Percentiles rank a stretch among this genome's conserved stretches.
Conservation (phyloP, 2,113 vertebrate species). For the Menura novaehollandiae region DNA sequence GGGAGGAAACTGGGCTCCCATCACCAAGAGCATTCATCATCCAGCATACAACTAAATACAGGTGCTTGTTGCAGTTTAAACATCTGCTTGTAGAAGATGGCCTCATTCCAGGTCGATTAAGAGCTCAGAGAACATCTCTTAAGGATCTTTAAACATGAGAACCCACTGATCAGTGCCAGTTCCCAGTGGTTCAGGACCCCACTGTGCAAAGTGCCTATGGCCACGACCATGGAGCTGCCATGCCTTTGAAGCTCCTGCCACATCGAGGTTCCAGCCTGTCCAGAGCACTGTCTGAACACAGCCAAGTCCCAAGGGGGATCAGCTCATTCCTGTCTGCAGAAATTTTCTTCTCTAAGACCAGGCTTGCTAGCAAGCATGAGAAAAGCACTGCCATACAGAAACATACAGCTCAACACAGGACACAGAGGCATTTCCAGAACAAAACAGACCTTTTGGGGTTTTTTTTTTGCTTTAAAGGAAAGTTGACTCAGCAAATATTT, state of each 20-base stretch:
- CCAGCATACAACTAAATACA: fast-evolving
- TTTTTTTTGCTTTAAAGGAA: not conserved
- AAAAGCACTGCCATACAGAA: not conserved
- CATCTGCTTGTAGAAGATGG: not conserved
- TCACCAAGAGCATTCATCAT: not conserved
- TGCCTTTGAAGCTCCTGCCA: not conserved
- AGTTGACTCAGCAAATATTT: slow-evolving; percentile 59
- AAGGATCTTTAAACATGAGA: not conserved
- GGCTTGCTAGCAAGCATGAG: not conserved
- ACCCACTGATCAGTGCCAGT: not conserved
- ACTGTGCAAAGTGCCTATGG: not conserved
- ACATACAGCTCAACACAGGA: not conserved
- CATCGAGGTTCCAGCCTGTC: not conserved
- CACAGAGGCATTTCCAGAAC: not conserved
- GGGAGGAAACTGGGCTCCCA: fast-evolving
- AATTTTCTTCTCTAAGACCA: not conserved
- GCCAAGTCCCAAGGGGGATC: not conserved
- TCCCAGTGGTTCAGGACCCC: not conserved
- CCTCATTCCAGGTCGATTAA: not conserved
- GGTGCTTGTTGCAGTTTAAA: not conserved
- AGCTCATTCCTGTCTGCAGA: not conserved
- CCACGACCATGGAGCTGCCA: fast-evolving
- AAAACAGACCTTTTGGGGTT: not conserved
- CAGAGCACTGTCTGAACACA: not conserved
- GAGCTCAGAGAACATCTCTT: not conserved